Percentiles rank a stretch among this genome's conserved stretches.
Conservation (phyloP, 2,113 vertebrate species). For the Brachypodius melanocephalos region DNA sequence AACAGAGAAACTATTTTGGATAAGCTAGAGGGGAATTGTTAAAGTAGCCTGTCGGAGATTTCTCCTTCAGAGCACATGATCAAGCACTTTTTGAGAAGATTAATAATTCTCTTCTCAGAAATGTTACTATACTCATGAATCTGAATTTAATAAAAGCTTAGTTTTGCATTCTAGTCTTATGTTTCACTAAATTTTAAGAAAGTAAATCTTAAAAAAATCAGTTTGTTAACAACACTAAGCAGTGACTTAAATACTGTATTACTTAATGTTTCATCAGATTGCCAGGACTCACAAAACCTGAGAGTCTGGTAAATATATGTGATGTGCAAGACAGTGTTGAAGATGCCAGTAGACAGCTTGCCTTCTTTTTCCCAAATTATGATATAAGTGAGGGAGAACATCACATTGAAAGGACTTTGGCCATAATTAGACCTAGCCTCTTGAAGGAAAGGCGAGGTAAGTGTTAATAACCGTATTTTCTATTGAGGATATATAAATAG, state of each 20-base stretch:
- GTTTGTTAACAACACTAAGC: neutral
- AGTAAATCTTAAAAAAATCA: neutral
- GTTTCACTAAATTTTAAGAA: neutral
- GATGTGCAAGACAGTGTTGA: slow-evolving; percentile 53
- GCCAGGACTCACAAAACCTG: neutral
- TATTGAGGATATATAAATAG: neutral
- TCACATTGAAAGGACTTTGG: slow-evolving; percentile 55
- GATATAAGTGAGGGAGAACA: neutral
- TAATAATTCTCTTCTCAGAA: neutral
- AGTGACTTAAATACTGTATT: neutral
- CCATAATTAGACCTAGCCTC: slow-evolving; percentile 67
- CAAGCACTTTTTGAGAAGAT: neutral
- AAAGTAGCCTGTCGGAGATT: neutral
- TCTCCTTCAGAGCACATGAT: neutral
- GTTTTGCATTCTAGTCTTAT: neutral
- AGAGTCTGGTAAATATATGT: slow-evolving; percentile 16
- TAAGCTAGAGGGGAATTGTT: neutral
- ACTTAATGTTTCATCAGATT: neutral
- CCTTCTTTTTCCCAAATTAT: slow-evolving; percentile 68
- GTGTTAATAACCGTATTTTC: neutral
- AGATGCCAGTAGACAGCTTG: slow-evolving; percentile 66
- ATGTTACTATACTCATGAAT: neutral
- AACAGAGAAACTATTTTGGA: neutral
- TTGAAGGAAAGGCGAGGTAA: slow-evolving; percentile 57
- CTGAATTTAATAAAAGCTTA: neutral